phyloP scores from a whole-genome alignment of 1,140 invertebrate genomes.

The Ceratina calcarata region DNA sequence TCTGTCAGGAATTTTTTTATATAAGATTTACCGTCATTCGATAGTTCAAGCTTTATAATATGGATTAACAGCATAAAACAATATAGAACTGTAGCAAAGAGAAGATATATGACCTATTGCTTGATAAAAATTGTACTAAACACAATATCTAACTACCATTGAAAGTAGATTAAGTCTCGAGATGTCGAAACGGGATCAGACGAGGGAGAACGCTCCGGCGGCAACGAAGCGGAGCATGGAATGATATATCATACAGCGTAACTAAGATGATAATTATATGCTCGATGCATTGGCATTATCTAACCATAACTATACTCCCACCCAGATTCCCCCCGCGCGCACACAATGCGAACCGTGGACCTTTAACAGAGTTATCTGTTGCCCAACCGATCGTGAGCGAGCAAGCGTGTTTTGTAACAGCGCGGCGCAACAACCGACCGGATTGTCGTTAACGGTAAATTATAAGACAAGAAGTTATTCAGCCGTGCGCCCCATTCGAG shows the following conservation, averaged over 20 bases:
- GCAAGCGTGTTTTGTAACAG: constrained; percentile 49
- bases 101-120: too few species aligned
- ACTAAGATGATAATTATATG: constrained; percentile 53
- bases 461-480: constrained; percentile 45
- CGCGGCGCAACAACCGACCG: constrained; percentile 45
- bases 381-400: constrained; percentile 36
- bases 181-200: constrained; percentile 19
- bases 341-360: constrained; percentile 57
- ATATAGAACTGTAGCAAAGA: too few species aligned
- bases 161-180: too few species aligned
- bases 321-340: constrained; percentile 43
- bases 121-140: too few species aligned
- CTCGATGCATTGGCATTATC: constrained; percentile 56
- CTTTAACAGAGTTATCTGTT: constrained; percentile 59
- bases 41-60: too few species aligned
- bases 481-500: not conserved
- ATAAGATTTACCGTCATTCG: too few species aligned
- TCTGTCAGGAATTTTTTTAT: too few species aligned
- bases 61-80: too few species aligned
- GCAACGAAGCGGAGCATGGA: not conserved
- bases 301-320: constrained; percentile 58
- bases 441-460: constrained; percentile 63
- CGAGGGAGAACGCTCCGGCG: constrained; percentile 12
- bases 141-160: too few species aligned
- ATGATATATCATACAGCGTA: constrained; percentile 43